Conservation (phyloP, 1,140 invertebrate genomes). For the Sipha flava region DNA sequence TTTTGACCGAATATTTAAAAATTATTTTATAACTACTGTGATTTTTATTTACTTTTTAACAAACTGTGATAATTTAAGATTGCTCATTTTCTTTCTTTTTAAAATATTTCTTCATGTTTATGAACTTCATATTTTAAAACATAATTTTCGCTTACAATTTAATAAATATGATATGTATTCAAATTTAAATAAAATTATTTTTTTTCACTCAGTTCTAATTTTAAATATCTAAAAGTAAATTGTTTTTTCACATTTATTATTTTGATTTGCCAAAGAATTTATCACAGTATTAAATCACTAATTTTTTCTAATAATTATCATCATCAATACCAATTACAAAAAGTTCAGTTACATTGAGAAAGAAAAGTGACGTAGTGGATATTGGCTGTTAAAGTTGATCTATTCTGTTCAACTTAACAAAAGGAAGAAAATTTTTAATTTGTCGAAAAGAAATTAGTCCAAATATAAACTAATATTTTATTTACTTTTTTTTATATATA, state of each 20-base stretch:
- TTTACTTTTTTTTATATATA: background rate
- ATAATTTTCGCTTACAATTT: background rate
- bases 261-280: background rate
- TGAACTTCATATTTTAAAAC: background rate
- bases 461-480: background rate
- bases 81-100: slow-evolving; percentile 23
- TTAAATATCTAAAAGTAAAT: no score
- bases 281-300: background rate
- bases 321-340: background rate
- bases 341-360: background rate
- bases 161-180: no score
- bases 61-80: slow-evolving; percentile 29
- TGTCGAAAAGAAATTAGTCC: background rate
- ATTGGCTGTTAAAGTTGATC: background rate
- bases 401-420: background rate
- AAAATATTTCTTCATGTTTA: background rate
- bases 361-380: background rate
- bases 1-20: background rate
- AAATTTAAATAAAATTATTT: background rate
- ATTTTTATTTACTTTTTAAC: slow-evolving; percentile 28
- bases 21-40: slow-evolving; percentile 3
- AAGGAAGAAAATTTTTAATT: background rate
- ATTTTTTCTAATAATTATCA: background rate
- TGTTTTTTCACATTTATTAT: background rate
- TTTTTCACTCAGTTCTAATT: no score